A percentile compares a stretch with the other conserved stretches of the same genome.
phyloP scores from a whole-genome alignment of 2,888 invertebrate species.

The Ecdyonurus torrentis region DNA sequence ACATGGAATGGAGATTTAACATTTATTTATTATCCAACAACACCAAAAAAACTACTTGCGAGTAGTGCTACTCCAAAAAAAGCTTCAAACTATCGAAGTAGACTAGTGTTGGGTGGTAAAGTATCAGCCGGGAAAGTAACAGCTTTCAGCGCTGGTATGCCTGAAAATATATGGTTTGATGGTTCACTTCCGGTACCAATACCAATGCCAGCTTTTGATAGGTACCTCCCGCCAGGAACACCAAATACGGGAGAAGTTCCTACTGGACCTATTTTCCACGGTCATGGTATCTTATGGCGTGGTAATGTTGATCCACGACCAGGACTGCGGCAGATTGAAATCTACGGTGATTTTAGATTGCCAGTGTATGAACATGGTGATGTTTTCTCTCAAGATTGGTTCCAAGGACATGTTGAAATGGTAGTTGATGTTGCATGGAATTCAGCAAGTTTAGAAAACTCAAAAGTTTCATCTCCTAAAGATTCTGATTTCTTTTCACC shows the following conservation, averaged over 20 bases:
- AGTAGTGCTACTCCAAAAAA: background rate
- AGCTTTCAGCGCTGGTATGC: background rate
- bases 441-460: background rate
- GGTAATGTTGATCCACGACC: background rate
- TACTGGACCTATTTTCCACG: background rate
- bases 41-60: background rate
- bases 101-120: background rate
- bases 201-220: conserved; percentile 8
- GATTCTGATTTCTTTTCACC: background rate
- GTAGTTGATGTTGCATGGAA: background rate
- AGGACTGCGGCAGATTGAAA: background rate
- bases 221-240: background rate
- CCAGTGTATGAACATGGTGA: background rate
- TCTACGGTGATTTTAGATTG: background rate
- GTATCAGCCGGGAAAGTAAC: background rate
- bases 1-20: conserved; percentile 1
- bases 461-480: background rate
- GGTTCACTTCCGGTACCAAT: conserved; percentile 6
- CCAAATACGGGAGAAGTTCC: background rate
- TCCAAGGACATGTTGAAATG: background rate
- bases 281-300: background rate
- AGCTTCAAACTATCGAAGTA: background rate
- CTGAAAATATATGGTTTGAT: conserved; percentile 3
- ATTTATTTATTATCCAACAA: too few relatives aligned
- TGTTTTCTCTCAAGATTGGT: background rate